Base-by-base conservation (phyloP, 2,888 invertebrate species). In the Apocheima hispidaria region DNA sequence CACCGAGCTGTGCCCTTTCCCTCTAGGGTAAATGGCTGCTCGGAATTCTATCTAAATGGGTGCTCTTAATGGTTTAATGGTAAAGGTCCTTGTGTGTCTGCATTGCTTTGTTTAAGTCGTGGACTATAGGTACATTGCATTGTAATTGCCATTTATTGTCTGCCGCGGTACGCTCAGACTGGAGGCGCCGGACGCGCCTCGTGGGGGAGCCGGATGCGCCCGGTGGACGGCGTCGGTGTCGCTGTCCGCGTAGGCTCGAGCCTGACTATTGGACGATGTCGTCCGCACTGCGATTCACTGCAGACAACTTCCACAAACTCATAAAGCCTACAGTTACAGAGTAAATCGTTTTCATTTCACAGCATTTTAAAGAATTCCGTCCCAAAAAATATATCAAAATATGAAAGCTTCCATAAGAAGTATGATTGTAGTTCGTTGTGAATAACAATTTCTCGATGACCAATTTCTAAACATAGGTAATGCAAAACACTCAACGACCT, bases 241-340 rank as follows among this genome's bases (percentile, higher is more conserved):
- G n/a, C n/a, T n/a, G n/a, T n/a, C n/a, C n/a, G n/a, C n/a, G 14
- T 14, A 12, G 21, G 41, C 41, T 40, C 9, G 43, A 40, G 12
- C 43, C 43, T 26, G 36, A 26, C 41, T 10, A 49, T 49, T 49
- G 60, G 36, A 56, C 60, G 20, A 52, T 44, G 53, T 30, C 33
- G 44, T 51, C 64, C 61, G 65, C 60, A 65, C 41, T 65, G 61
- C 61, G 65, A 52, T 28, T 40, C 52, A n/a, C 44, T 53, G 53
- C 62, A 46, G 40, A 40, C 44, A 35, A 54, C 43, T 36, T 26
- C n/a, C 20, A 21, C 20, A 16, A 3, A 14, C 20, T 54, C 41
- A 28, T 23, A 28, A 35, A 10, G 3, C n/a, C n/a, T 46, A 64
- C 36, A 57, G n/a, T 51, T 46, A 9, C 16, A 4, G 7, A 40